Evolutionary conservation across 2,113 vertebrate species (phyloP).

Genomic region (Zosterops borbonicus): DNA sequence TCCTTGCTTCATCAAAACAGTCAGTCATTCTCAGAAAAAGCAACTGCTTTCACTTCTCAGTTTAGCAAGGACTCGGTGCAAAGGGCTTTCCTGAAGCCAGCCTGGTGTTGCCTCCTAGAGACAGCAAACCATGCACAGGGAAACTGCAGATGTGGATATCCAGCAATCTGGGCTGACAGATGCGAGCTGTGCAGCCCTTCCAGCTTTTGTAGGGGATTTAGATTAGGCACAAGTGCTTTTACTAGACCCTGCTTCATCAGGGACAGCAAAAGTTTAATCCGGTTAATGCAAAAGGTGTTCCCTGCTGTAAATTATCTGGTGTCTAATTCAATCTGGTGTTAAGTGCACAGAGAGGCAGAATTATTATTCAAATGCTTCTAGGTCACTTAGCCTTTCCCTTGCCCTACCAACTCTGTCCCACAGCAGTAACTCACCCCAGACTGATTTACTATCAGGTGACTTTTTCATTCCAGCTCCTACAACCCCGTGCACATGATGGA

Average conservation of each 20-base stretch:
- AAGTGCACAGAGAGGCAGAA: not conserved
- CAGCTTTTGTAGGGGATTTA: not conserved
- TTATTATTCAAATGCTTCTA: not conserved
- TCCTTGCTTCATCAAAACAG: slow-evolving; percentile 62
- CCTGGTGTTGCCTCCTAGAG: not conserved
- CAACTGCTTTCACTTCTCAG: slow-evolving; percentile 51
- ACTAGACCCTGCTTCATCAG: not conserved
- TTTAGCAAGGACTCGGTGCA: not conserved
- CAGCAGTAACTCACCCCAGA: not conserved
- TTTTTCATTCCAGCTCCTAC: not conserved
- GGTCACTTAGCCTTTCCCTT: not conserved
- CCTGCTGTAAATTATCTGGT: not conserved
- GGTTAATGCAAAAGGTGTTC: not conserved
- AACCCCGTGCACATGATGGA: not conserved
- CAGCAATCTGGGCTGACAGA: not conserved
- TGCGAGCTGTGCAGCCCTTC: not conserved
- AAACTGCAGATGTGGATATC: not conserved
- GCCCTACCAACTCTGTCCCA: not conserved
- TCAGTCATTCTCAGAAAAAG: slow-evolving; percentile 41
- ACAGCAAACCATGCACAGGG: not conserved
- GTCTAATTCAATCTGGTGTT: not conserved
- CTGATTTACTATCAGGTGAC: not conserved
- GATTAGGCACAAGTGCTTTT: not conserved
- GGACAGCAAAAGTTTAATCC: not conserved
- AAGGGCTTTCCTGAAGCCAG: slow-evolving; percentile 48